These are phyloP conservation scores for Progne subis DNA, from an alignment of 2,113 vertebrate species.

Conservation along the genomic window DNA sequence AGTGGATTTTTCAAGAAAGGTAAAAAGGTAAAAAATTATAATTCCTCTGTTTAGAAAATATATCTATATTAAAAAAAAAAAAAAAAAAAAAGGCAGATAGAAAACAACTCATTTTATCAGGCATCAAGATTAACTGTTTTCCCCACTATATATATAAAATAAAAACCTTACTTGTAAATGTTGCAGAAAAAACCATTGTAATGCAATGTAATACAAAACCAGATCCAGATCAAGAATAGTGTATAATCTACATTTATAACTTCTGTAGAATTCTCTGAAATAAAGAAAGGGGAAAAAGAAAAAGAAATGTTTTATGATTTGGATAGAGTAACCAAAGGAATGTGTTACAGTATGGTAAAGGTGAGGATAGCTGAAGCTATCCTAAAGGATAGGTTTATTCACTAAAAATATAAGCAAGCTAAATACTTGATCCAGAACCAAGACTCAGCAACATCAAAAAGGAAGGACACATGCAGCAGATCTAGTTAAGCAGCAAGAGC, in stretches of 20 bases:
- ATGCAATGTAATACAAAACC: not conserved
- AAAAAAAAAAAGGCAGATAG: fast-evolving
- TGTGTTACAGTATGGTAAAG: not conserved
- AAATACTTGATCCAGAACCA: not conserved
- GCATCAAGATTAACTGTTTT: not conserved
- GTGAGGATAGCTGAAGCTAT: not conserved
- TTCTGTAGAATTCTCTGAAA: not conserved
- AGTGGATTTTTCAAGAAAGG: not conserved
- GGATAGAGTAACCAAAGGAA: not conserved
- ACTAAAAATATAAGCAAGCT: not conserved
- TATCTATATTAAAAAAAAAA: too few species aligned
- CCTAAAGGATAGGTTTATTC: not conserved
- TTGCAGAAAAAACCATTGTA: not conserved
- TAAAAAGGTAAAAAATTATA: not conserved
- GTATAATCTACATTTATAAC: not conserved
- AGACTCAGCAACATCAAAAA: not conserved
- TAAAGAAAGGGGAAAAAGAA: fast-evolving
- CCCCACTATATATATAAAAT: too few species aligned
- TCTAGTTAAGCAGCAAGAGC: not conserved
- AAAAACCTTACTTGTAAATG: not conserved
- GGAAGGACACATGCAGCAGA: not conserved
- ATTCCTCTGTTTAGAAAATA: not conserved
- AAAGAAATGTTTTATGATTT: not conserved
- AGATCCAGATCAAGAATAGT: not conserved
- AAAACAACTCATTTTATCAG: not conserved